These are phyloP conservation scores for Pollenia griseotomentosa DNA, from an alignment of 2,888 invertebrate genomes.

Conservation along the genomic window DNA sequence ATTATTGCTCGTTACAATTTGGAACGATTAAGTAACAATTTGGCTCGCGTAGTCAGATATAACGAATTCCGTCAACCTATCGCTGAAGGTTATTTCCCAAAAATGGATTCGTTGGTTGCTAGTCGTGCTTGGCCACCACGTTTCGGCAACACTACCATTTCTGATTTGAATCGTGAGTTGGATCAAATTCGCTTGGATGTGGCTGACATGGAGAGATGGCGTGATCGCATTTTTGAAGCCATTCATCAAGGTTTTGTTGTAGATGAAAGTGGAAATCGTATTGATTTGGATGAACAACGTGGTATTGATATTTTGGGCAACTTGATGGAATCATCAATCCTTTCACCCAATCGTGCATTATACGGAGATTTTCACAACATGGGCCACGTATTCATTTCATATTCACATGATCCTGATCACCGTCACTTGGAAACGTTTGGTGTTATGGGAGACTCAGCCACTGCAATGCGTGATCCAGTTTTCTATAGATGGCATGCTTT, in stretches of 20 bases:
- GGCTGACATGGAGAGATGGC: constrained; percentile 89
- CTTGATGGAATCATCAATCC: constrained; percentile 89
- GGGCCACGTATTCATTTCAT: constrained; percentile 91
- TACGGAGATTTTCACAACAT: constrained; percentile 93
- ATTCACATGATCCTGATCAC: constrained; percentile 92
- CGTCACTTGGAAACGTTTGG: constrained; percentile 89
- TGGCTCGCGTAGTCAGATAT: constrained; percentile 87
- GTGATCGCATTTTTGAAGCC: constrained; percentile 89
- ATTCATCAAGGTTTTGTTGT: constrained; percentile 84
- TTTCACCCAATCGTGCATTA: constrained; percentile 88
- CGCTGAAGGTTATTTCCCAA: constrained; percentile 92
- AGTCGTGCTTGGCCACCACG: constrained; percentile 91
- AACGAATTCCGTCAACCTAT: constrained; percentile 89
- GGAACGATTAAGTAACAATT: constrained; percentile 90
- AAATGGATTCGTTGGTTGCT: constrained; percentile 91
- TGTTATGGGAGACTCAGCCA: constrained; percentile 93
- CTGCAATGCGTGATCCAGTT: constrained; percentile 94
- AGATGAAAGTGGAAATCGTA: constrained; percentile 85
- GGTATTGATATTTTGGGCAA: constrained; percentile 93
- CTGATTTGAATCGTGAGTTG: constrained; percentile 88
- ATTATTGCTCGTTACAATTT: constrained; percentile 88
- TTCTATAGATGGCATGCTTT: constrained; percentile 94
- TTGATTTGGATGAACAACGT: constrained; percentile 87
- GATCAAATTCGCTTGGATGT: constrained; percentile 88
- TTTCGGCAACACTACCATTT: constrained; percentile 85